Evolutionary conservation across 30 jellyfish, hydroid and myxozoan genomes (phyloP).

Genomic region (Cassiopea xamachana): DNA sequence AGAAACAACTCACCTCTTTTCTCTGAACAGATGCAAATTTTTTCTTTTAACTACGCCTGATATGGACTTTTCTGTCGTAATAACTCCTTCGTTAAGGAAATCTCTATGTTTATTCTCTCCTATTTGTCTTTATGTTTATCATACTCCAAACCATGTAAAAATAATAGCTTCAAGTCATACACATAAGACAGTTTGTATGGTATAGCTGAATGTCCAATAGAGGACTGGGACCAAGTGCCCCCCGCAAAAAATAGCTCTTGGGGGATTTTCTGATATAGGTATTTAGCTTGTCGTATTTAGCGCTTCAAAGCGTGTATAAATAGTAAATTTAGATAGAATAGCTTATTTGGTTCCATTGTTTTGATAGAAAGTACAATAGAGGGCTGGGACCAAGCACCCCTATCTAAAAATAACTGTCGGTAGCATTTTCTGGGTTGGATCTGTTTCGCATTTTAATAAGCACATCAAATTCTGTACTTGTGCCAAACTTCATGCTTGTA

Average conservation of each 20-base stretch:
- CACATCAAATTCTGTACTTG: slow-evolving; percentile 5
- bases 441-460: slow-evolving; percentile 23
- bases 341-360: background rate
- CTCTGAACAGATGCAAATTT: too few species aligned
- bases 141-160: too few species aligned
- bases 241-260: background rate
- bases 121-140: too few species aligned
- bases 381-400: slow-evolving; percentile 41
- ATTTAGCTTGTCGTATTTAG: background rate
- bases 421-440: slow-evolving; percentile 28
- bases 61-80: too few species aligned
- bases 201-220: too few species aligned
- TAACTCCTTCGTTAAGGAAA: too few species aligned
- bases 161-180: too few species aligned
- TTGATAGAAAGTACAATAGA: background rate
- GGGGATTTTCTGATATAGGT: background rate
- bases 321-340: background rate
- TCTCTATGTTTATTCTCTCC: too few species aligned
- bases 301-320: background rate
- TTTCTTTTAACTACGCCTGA: too few species aligned
- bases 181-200: too few species aligned
- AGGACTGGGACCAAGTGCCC: too few species aligned
- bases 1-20: too few species aligned
- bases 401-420: slow-evolving; percentile 23
- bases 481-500: slow-evolving; percentile 1